These are phyloP conservation scores for Pteria penguin DNA, from an alignment of 2,888 invertebrate species.

Conservation along the genomic window DNA sequence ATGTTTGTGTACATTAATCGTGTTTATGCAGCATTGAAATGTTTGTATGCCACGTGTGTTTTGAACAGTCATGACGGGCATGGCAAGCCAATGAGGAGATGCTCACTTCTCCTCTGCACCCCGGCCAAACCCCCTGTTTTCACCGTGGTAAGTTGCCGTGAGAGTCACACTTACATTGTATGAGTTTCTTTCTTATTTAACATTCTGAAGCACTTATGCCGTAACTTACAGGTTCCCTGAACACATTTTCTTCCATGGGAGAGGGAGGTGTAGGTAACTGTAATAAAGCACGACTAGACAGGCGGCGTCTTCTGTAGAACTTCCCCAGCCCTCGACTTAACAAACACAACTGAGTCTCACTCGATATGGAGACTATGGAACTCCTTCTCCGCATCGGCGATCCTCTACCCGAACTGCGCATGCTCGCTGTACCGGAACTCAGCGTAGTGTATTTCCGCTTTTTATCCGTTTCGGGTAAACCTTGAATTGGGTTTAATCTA, in stretches of 20 bases:
- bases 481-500: background rate
- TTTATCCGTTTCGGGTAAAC: background rate
- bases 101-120: too few species aligned
- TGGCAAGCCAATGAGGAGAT: too few species aligned
- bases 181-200: too few species aligned
- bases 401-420: constrained; percentile 7
- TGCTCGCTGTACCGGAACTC: constrained; percentile 4
- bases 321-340: constrained; percentile 13
- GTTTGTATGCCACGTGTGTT: too few species aligned
- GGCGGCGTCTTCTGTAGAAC: background rate
- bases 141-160: too few species aligned
- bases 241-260: constrained; percentile 6
- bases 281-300: background rate
- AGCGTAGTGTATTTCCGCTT: background rate
- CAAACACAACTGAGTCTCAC: background rate
- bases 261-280: constrained; percentile 5
- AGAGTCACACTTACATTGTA: too few species aligned
- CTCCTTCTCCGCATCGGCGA: constrained; percentile 22
- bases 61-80: too few species aligned
- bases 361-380: constrained; percentile 17
- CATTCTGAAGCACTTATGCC: too few species aligned
- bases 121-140: too few species aligned
- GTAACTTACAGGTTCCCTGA: constrained; percentile 13
- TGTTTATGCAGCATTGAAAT: too few species aligned
- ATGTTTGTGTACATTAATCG: too few species aligned